phyloP scores from a whole-genome alignment of 2,797 vertebrate species.

The Staurois parvus region DNA sequence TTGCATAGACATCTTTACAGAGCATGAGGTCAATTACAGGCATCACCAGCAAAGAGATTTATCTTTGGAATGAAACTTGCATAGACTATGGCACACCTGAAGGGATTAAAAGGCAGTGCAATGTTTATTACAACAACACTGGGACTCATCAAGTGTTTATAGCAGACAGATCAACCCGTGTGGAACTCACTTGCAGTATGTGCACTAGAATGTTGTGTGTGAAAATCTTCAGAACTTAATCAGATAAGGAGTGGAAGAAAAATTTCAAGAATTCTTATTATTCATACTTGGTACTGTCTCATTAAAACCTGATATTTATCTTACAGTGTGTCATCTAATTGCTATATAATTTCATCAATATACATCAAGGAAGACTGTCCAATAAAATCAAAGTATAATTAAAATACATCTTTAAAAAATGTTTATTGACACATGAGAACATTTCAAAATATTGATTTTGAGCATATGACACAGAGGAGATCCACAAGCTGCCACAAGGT shows the following conservation, averaged over 20 bases:
- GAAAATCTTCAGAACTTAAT: no score
- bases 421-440: background rate
- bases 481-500: conserved; percentile 24
- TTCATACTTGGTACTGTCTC: background rate
- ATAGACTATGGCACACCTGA: no score
- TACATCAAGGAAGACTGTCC: background rate
- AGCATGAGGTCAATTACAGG: no score
- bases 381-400: background rate
- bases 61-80: no score
- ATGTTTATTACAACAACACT: background rate
- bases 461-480: conserved; percentile 21
- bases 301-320: background rate
- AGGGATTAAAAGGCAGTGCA: no score
- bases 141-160: background rate
- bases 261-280: no score
- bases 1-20: no score
- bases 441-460: conserved; percentile 27
- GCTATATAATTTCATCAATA: background rate
- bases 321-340: background rate
- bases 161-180: no score
- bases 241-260: no score
- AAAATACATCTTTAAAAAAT: background rate
- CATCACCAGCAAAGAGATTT: no score
- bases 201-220: background rate
- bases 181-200: background rate